Conservation (phyloP, 1,140 invertebrate genomes). For the Wiebesia pumilae region DNA sequence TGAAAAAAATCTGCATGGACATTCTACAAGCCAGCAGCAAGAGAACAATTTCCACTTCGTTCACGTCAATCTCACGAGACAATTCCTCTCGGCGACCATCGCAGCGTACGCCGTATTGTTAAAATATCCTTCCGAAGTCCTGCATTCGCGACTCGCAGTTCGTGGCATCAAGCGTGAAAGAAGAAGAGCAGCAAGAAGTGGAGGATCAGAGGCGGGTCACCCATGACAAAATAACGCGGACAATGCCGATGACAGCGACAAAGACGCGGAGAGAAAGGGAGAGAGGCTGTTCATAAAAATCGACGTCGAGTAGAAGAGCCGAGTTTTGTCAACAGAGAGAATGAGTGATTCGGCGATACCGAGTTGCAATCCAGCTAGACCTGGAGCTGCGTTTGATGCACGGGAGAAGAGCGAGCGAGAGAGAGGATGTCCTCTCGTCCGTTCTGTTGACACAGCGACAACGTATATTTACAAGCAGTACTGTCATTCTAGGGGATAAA, state of each 20-base stretch:
- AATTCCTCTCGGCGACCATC: background rate
- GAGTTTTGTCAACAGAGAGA: too few relatives aligned
- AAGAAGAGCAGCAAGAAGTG: background rate
- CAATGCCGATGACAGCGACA: background rate
- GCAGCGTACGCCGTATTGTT: background rate
- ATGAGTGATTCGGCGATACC: background rate
- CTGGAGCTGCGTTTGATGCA: too few relatives aligned
- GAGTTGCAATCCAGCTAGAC: background rate
- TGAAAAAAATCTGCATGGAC: too few relatives aligned
- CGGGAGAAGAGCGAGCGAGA: background rate
- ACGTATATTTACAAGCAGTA: slow-evolving; percentile 43
- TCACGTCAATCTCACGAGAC: background rate
- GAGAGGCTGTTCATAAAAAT: background rate
- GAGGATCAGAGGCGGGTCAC: background rate
- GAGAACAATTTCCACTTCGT: background rate
- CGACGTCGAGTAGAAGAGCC: background rate
- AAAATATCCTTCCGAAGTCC: background rate
- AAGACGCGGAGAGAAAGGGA: background rate
- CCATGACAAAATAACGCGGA: slow-evolving; percentile 35
- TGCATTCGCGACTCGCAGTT: background rate
- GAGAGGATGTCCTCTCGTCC: slow-evolving; percentile 40
- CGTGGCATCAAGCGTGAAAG: background rate
- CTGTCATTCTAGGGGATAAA: slow-evolving; percentile 54
- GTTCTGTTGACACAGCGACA: slow-evolving; percentile 53
- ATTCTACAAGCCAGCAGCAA: too few relatives aligned